Evolutionary conservation across 2,888 invertebrate species (phyloP), one percentile per base, ranked within the genome.

Genomic region (Lepidocyrtoides sp.): DNA sequence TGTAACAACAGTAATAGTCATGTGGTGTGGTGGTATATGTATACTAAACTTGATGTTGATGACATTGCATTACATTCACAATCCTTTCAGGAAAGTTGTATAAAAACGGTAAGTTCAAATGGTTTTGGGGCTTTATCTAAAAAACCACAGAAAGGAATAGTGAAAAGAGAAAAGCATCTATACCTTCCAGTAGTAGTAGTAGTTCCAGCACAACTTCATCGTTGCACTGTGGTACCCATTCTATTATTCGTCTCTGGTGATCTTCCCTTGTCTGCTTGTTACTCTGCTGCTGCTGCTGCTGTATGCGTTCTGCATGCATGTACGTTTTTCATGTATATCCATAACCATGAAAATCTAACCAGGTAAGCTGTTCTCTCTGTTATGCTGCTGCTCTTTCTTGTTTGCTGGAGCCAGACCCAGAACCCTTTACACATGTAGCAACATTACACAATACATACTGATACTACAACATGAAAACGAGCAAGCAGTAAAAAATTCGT

Each of bases 371-470:
- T 79, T 20, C 4, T 17, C 0, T 2, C 17, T 17, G 17, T 51
- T 32, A 0, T 60, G 36, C 17, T 51, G n/a, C 54, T 23, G 32
- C 32, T 82, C 23, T 20, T 69, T 17, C 69, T 84, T 84, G 84
- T 84, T 69, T 84, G 48, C 77, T 66, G 66, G 79, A 69, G 66
- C 86, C 66, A 87, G 87, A 48, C 36, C 63, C 36, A 92, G 93
- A 91, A 91, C 91, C 91, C 91, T 85, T 90, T 92, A 92, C 92
- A 92, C 88, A 91, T 92, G 92, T 92, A 90, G 84, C 88, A 32
- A 92, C 92, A 92, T 91, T 89, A 90, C 90, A 86, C 92, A 79
- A 83, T 87, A 91, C 91, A 91, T 36, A 79, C 79, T 79, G 79
- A 79, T 79, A 79, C 57, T 79, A 79, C 79, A 69, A 79, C 79